Percentiles rank a stretch among this genome's conserved stretches.
phyloP scores from a whole-genome alignment of 2,113 vertebrate genomes.

The Paratilapia polleni region DNA sequence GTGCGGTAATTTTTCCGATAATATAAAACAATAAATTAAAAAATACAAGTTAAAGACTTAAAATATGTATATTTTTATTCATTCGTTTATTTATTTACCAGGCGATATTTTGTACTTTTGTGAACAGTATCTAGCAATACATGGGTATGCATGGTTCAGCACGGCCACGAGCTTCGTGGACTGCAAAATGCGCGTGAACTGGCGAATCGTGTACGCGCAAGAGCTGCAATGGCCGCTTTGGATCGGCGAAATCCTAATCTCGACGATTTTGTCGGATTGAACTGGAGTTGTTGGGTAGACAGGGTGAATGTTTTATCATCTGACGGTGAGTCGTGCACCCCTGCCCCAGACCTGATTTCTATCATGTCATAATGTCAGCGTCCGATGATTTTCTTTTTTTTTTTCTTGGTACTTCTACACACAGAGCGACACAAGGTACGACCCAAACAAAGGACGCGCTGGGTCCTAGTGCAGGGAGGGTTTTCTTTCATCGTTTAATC shows the following conservation, averaged over 20 bases:
- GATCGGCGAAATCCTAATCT: slow-evolving; percentile 87
- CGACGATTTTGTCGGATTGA: slow-evolving; percentile 89
- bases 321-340: slow-evolving; percentile 82
- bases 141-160: background rate
- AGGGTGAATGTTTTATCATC: slow-evolving; percentile 75
- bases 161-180: slow-evolving; percentile 75
- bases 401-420: slow-evolving; percentile 30
- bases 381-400: slow-evolving; percentile 45
- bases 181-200: slow-evolving; percentile 65
- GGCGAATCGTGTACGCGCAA: slow-evolving; percentile 85
- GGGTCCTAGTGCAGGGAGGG: slow-evolving; percentile 85
- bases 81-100: background rate
- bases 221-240: slow-evolving; percentile 88
- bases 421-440: slow-evolving; percentile 58
- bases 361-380: background rate
- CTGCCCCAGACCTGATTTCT: background rate
- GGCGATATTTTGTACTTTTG: background rate
- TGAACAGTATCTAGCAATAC: background rate
- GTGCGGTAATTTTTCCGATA: accelerated
- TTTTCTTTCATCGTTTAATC: slow-evolving; percentile 27
- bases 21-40: background rate
- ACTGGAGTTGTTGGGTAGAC: slow-evolving; percentile 88
- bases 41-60: background rate
- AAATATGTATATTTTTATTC: too few species aligned
- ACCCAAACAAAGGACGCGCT: slow-evolving; percentile 87